phyloP scores from a whole-genome alignment of 2,888 invertebrate genomes.

The Gryllus longicercus region DNA sequence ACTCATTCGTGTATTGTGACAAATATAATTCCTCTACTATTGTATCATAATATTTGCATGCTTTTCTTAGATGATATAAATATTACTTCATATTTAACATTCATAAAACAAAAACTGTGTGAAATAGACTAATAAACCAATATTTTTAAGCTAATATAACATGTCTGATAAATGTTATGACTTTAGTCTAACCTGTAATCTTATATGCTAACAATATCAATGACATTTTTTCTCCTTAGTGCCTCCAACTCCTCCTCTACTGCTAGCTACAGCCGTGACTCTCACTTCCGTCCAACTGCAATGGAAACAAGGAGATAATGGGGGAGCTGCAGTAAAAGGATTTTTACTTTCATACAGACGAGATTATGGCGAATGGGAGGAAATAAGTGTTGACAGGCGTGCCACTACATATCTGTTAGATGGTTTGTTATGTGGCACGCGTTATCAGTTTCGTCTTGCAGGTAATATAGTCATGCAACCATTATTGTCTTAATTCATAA shows the following conservation, averaged over 20 bases:
- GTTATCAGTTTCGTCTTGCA: conserved; percentile 48
- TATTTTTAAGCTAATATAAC: too few species aligned
- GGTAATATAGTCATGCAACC: conserved; percentile 30
- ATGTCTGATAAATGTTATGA: too few species aligned
- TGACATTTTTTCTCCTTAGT: conserved; percentile 47
- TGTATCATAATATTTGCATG: too few species aligned
- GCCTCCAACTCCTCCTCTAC: conserved; percentile 56
- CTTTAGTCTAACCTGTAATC: conserved; percentile 23
- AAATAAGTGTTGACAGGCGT: conserved; percentile 52
- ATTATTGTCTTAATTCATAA: not conserved
- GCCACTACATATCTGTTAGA: conserved; percentile 46
- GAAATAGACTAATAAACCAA: too few species aligned
- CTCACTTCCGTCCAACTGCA: conserved; percentile 54
- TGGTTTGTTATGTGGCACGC: conserved; percentile 47
- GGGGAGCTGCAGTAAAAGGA: conserved; percentile 54
- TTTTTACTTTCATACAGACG: conserved; percentile 53
- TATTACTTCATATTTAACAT: too few species aligned
- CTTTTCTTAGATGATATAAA: too few species aligned
- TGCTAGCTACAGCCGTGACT: conserved; percentile 52
- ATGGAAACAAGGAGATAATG: conserved; percentile 55
- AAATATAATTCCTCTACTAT: too few species aligned
- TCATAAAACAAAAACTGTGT: too few species aligned
- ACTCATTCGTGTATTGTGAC: too few species aligned
- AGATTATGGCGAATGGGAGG: conserved; percentile 56
- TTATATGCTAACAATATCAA: not conserved